Conservation (phyloP, 2,113 vertebrate genomes). For the Ammodytes dubius region DNA sequence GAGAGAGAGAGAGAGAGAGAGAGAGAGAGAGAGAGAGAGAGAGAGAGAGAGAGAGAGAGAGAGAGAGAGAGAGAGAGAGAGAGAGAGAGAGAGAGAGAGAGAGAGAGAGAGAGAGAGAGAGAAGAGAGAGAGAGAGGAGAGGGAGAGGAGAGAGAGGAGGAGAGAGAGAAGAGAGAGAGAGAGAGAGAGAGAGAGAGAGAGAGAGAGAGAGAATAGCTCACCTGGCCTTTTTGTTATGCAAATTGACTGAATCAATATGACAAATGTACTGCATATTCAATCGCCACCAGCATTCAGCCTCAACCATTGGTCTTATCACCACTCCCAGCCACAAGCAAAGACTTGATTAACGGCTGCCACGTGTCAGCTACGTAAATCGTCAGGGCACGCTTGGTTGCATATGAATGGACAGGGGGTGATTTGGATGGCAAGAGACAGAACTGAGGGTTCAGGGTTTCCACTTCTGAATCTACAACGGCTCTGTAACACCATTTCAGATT, state of each 20-base stretch:
- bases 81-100: neutral
- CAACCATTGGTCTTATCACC: constrained; percentile 57
- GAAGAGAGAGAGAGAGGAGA: neutral
- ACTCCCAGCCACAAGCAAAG: constrained; percentile 49
- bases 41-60: neutral
- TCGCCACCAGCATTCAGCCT: constrained; percentile 37
- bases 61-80: neutral
- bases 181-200: neutral
- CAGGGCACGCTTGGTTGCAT: constrained; percentile 27
- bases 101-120: neutral
- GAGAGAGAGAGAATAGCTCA: constrained; percentile 6
- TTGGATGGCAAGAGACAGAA: constrained; percentile 12
- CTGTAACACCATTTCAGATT: neutral
- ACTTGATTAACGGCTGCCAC: constrained; percentile 59
- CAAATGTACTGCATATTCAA: constrained; percentile 63
- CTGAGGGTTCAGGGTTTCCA: constrained; percentile 12
- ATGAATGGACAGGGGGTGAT: constrained; percentile 37
- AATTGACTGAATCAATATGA: constrained; percentile 59
- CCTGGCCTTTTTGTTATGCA: constrained; percentile 58
- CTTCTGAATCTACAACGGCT: constrained; percentile 1
- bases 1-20: no score
- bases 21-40: neutral
- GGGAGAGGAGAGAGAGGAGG: neutral
- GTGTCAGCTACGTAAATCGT: constrained; percentile 49
- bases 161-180: neutral